Base-by-base conservation (phyloP, 30 jellyfish, hydroid and myxozoan genomes). In the Chrysaora quinquecirrha region DNA sequence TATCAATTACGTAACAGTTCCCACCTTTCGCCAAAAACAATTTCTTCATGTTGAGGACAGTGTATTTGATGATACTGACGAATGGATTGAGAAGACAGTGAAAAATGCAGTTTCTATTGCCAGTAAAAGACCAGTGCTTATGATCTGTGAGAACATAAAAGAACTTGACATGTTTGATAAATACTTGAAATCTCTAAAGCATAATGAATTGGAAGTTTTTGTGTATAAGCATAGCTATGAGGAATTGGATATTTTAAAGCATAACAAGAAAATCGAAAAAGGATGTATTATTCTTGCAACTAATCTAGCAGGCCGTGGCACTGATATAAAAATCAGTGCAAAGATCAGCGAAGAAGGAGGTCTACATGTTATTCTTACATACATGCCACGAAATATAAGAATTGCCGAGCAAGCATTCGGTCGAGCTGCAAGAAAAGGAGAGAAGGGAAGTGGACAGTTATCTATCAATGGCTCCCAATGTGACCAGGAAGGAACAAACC, bases 231-330 rank as follows among this genome's bases (percentile, higher is more conserved):
- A 78, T 21, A 61, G 80, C 66, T 78, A 78, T 20, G 34, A 62
- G 24, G 16, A 25, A 19, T 12, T 48, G 24, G 75, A 80, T 46
- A 18, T 29, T 12, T 54, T 32, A 19, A 65, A 29, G 28, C 1
- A 9, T 3, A 31, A 30, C 46, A 28, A 31, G 33, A 35, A 82
- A 62, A 23, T 82, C 20, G 66, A 30, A 0, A 38, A 25, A 64
- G 85, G 87, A 2, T 18, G 66, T 61, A 71, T 82, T 14, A 54
- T 82, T 30, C 31, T 82, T 2, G 86, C 93, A 49, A 82, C 93
- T n/a, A 82, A 82, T 58, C 72, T 82, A 2, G 93, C 93, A 47
- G 93, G 93, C 24, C 86, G 93, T 16, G 93, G 93, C 16, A 82
- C 93, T 11, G 93, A 82, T 34, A 27, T 82, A 24, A 69, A 82